Evolutionary conservation across 2,113 vertebrate genomes (phyloP), one percentile per base, ranked within the genome.

Genomic region (Lutjanus erythropterus): DNA sequence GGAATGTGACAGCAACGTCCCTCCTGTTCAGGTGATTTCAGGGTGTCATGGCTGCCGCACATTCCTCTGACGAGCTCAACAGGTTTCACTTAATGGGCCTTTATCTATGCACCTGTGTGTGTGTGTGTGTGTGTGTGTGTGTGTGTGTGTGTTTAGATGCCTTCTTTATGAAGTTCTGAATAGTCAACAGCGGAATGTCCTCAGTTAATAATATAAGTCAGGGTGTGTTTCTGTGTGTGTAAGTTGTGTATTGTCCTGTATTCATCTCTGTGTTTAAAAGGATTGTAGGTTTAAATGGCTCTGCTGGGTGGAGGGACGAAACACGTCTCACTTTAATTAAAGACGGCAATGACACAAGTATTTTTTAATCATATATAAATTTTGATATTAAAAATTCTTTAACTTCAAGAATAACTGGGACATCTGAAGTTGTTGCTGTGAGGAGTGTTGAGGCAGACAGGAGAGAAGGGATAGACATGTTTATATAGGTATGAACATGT

Each of bases 51-150:
- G 75, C 80, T 78, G 88, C 71, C 8, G 2, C 53, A 33, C 80
- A 90, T 91, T 91, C 88, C 80, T 84, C 39, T 14, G 53, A 88
- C 88, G 53, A 53, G 91, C 78, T 80, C 33, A 3, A 85, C 91
- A 80, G 90, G 91, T 92, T 92, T 85, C 37, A 64, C 59, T 65
- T 62, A 87, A 89, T 73, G 78, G 55, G 18, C 71, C 50, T 75
- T 82, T 81, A 71, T 87, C 29, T 53, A 29, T 71, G 68, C 35
- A 39, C 59, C 60, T 85, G 39, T 59, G 8, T 75, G 65, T 81
- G 81, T 73, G 71, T 67, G 66, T 74, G 49, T 64, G 7, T 67
- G 49, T 69, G 61, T 64, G 68, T 73, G 70, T 72, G 33, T 35
- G 47, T 58, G 55, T 58, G 69, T 71, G 55, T 67, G 65, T 74